Base-by-base conservation (phyloP, 2,797 vertebrate genomes). In the Oreortyx pictus region DNA sequence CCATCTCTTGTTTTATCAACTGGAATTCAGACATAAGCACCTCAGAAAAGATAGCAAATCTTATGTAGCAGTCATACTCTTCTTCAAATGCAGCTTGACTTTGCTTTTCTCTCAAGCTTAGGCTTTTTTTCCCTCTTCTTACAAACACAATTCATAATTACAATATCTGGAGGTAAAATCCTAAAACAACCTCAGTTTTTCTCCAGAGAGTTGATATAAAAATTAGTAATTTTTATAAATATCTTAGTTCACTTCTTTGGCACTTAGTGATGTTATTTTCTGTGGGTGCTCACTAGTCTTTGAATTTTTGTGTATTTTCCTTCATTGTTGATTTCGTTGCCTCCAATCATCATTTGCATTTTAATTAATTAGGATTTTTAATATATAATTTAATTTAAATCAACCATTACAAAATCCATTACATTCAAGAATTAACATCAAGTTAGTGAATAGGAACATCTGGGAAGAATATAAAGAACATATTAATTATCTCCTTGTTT, bases 321-420 rank as follows among this genome's bases (percentile, higher is more conserved):
- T 65, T 71, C 49, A 44, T 73, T 65, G 37, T 9, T 86, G 4
- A 77, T 90, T 91, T 83, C 33, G 41, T 78, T 87, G 11, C 9
- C 80, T 79, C 33, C 29, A 85, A 80, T 54, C 59, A 13, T 29
- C 4, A 85, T 87, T 94, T 90, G 49, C 39, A 79, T 94, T 94
- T 67, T 64, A 79, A 93, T 91, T 92, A 87, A 85, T 82, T 88
- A 27, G 22, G 19, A 6, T 74, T 75, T 50, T 64, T 92, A 41
- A 41, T 52, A 84, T 70, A 61, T 61, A 68, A 61, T 57, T 73
- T 84, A 50, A 79, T 92, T 91, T 64, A 84, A 31, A 86, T 65
- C 47, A 75, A 41, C 29, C 29, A 82, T 93, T 86, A 84, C 27
- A 66, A 89, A 88, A 89, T 61, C 78, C 47, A 91, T 82, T 86